Base-by-base conservation (phyloP, 2,113 vertebrate genomes). In the Bujurquina vittata region DNA sequence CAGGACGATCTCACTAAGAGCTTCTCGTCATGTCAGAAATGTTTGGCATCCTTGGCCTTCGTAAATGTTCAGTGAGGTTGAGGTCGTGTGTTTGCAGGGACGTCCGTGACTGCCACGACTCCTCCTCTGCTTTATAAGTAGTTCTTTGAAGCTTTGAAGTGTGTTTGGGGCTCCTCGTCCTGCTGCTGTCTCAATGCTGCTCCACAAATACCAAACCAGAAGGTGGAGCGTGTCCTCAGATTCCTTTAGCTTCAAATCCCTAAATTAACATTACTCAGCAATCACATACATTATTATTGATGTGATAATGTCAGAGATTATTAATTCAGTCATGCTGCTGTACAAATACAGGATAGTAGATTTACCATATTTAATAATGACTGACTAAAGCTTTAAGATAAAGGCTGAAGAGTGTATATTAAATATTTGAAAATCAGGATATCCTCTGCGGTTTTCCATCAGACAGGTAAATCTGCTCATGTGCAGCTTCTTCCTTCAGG, bases 141-240 rank as follows among this genome's bases (percentile, higher is more conserved):
- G 56, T 18, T 60, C 56, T 76, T 5, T 22, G 59, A 76, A 20
- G 56, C 65, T 31, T 69, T 69, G 65, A 52, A 18, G 65, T 69
- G 43, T 69, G 43, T 69, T 69, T 69, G 65, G 43, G 23, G 23
- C 43, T 52, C 65, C 20, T 69, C 20, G 49, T 69, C 65, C 65
- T 1, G 1, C 65, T 69, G 65, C 65, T 11, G 65, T 69, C 15
- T 3, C 9, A 69, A 0, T 69, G 40, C 65, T 43, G 49, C 65
- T 69, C 65, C 43, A 69, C 43, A 69, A 69, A 69, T 49, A 69
- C 29, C 23, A 69, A 52, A 52, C 23, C 65, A 69, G 43, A 69
- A 69, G 65, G 65, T 69, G 65, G 23, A 69, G 65, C 10, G 5
- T 52, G 43, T 49, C 43, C 26, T 49, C 0, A 3, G 15, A 49